Evolutionary conservation across 2,888 invertebrate genomes (phyloP).

Genomic region (Brachyopa scutellaris): DNA sequence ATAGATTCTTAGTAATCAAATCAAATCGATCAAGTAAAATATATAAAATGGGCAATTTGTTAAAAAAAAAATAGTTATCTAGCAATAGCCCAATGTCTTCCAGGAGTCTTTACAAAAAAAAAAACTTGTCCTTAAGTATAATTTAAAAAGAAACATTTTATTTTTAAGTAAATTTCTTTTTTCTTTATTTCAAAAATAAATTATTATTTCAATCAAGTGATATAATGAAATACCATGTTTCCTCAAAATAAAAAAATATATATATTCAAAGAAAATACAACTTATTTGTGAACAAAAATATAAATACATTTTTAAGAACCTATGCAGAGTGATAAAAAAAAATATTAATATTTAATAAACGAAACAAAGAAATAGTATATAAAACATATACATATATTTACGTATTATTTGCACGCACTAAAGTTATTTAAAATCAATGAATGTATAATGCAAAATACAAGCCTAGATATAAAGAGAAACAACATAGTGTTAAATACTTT

Average conservation of each 20-base stretch:
- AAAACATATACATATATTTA: slow-evolving; percentile 50
- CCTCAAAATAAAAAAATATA: slow-evolving; percentile 30
- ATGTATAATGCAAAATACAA: slow-evolving; percentile 32
- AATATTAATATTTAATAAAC: slow-evolving; percentile 35
- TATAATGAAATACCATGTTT: slow-evolving; percentile 42
- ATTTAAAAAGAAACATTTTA: no score
- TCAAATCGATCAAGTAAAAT: not conserved
- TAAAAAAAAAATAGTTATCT: not conserved
- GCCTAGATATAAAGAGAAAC: slow-evolving; percentile 2
- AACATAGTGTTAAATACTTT: slow-evolving; percentile 36
- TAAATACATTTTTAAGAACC: slow-evolving; percentile 11
- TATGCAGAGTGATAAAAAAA: slow-evolving; percentile 43
- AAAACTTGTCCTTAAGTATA: no score
- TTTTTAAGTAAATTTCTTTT: not conserved
- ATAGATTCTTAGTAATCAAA: not conserved
- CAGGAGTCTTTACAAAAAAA: slow-evolving; percentile 1
- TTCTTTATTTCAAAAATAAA: not conserved
- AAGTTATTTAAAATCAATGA: slow-evolving; percentile 29
- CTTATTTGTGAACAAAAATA: slow-evolving; percentile 19
- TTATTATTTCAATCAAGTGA: slow-evolving; percentile 39
- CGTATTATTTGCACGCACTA: slow-evolving; percentile 52
- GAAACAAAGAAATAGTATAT: slow-evolving; percentile 36
- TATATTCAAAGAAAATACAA: slow-evolving; percentile 3
- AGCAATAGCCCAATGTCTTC: slow-evolving; percentile 44
- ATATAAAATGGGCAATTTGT: slow-evolving; percentile 6